Conservation (phyloP, 2,113 vertebrate genomes). For the Noturus placidus region DNA sequence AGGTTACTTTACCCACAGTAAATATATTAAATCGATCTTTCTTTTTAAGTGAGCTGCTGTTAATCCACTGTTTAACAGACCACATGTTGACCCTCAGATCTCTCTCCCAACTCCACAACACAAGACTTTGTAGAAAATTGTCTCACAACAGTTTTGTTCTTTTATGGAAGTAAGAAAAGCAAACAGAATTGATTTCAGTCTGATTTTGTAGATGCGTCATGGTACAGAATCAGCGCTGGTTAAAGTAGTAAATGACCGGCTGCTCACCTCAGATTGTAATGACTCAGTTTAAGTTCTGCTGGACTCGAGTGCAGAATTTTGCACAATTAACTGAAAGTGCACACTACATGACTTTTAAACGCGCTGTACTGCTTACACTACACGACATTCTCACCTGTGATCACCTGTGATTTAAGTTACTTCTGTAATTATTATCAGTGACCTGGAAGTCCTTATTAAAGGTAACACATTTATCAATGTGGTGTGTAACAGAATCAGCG, state of each 20-base stretch:
- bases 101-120: background rate
- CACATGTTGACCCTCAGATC: background rate
- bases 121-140: background rate
- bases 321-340: background rate
- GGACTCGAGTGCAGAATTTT: background rate
- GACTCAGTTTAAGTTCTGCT: background rate
- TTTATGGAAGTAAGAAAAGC: background rate
- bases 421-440: background rate
- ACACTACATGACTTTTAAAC: background rate
- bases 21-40: background rate
- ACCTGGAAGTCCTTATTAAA: background rate
- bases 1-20: background rate
- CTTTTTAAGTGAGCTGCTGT: background rate
- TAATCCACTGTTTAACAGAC: background rate
- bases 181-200: background rate
- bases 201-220: background rate
- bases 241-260: background rate
- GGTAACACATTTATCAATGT: background rate
- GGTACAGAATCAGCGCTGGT: background rate
- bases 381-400: background rate
- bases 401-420: background rate
- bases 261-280: background rate
- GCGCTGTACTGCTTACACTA: background rate
- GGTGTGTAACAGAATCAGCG: background rate
- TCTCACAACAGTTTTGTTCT: background rate